Conservation (phyloP, 2,113 vertebrate genomes). For the Hypanus sabinus region DNA sequence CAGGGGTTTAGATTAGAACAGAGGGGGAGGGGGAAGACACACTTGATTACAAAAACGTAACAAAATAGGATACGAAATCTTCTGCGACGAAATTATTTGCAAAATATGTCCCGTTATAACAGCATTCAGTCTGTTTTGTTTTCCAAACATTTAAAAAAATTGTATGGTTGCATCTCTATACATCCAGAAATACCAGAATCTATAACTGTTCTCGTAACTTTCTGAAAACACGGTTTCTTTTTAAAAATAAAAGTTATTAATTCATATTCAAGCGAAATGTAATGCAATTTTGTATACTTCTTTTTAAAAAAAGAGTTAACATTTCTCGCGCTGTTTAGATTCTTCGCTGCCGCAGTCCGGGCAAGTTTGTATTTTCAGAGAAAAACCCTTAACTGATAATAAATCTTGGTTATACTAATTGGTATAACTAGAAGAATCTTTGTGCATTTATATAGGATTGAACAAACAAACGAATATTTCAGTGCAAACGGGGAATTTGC, state of each 20-base stretch:
- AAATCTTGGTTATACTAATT: neutral
- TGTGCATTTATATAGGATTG: neutral
- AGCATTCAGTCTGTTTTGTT: neutral
- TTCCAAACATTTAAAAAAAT: no score
- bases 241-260: neutral
- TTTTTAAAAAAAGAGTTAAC: neutral
- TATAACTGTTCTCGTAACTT: neutral
- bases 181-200: neutral
- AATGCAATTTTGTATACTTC: neutral
- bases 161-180: neutral
- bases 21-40: neutral
- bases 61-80: constrained; percentile 9
- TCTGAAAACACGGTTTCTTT: neutral
- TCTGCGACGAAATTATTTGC: constrained; percentile 12
- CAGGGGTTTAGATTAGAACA: constrained; percentile 9
- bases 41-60: neutral
- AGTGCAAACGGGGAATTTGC: neutral
- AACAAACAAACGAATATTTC: constrained; percentile 22
- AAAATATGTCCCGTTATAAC: neutral
- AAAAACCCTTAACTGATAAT: neutral
- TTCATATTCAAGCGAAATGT: neutral
- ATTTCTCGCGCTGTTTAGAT: neutral
- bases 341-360: neutral
- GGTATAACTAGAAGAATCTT: neutral
- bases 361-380: neutral